Base-by-base conservation (phyloP, 1,140 invertebrate species). In the Bombus waltoni region DNA sequence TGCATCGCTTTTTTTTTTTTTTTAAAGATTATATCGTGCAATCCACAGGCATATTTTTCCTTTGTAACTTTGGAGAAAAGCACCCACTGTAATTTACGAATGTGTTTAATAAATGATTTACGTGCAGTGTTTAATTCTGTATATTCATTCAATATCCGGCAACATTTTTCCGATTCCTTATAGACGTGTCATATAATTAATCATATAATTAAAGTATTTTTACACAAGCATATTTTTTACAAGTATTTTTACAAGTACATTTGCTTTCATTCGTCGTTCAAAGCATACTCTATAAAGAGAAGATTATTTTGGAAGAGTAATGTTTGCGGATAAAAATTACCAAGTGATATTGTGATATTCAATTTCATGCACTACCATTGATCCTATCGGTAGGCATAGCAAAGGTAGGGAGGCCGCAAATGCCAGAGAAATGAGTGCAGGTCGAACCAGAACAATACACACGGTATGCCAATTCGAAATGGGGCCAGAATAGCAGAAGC, bases 391-490 rank as follows among this genome's bases (percentile, higher is more conserved):
- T 68, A 57, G 42, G 35, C 38, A 25, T 65, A 80, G 40, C 10
- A 62, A 84, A 65, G 81, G 32, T 42, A 72, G 68, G 62, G 68
- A 78, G 32, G 59, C 53, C 15, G 91, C 86, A 92, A 93, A 93
- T 94, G 91, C 92, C 91, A 92, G 85, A 87, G 90, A 92, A 95
- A 93, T 86, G 89, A 94, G 92, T 92, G 91, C 92, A 93, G 90
- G 90, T 93, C 91, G 90, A 87, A 88, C 85, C 88, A 93, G 92
- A 93, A 93, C 93, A 94, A 93, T 93, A 94, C 90, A 91, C 86
- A 80, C 65, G 74, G 92, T 94, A 94, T 94, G 94, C 94, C 94
- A 95, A 94, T 92, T 94, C 91, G 92, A 93, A 94, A 94, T 94
- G 94, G 92, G 94, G 94, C 93, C 94, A 95, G 93, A 93, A 92